phyloP scores from a whole-genome alignment of 2,113 vertebrate genomes.

The Gymnogyps californianus region DNA sequence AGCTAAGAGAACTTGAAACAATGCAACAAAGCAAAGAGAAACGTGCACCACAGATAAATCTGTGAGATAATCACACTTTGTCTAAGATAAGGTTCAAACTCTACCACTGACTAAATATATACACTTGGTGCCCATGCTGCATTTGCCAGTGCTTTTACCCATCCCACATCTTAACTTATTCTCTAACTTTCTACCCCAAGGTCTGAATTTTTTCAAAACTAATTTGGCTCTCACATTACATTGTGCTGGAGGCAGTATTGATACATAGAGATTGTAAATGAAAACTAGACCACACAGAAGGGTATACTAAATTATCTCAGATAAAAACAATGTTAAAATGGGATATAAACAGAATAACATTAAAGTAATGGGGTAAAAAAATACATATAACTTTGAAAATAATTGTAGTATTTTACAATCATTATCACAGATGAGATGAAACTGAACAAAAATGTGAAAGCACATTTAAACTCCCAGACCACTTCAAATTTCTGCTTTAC shows the following conservation, averaged over 20 bases:
- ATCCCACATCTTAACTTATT: neutral
- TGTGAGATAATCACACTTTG: neutral
- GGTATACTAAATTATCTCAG: neutral
- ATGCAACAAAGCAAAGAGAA: neutral
- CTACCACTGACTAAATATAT: neutral
- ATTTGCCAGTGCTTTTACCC: neutral
- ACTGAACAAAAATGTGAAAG: neutral
- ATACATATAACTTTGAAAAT: neutral
- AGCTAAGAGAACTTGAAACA: neutral
- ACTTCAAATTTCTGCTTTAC: neutral
- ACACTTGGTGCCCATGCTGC: neutral
- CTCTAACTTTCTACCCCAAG: neutral
- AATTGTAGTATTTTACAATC: neutral
- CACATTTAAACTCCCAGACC: neutral
- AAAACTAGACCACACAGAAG: constrained; percentile 39
- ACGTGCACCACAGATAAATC: neutral
- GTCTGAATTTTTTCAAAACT: neutral
- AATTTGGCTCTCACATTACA: neutral
- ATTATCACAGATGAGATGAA: neutral
- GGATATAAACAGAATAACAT: neutral
- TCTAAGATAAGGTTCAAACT: neutral
- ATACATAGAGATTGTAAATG: neutral
- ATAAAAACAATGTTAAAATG: neutral
- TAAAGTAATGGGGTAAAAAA: neutral
- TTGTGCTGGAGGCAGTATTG: neutral